These are phyloP conservation scores for Pipra filicauda DNA, from an alignment of 2,113 vertebrate species.

Conservation along the genomic window DNA sequence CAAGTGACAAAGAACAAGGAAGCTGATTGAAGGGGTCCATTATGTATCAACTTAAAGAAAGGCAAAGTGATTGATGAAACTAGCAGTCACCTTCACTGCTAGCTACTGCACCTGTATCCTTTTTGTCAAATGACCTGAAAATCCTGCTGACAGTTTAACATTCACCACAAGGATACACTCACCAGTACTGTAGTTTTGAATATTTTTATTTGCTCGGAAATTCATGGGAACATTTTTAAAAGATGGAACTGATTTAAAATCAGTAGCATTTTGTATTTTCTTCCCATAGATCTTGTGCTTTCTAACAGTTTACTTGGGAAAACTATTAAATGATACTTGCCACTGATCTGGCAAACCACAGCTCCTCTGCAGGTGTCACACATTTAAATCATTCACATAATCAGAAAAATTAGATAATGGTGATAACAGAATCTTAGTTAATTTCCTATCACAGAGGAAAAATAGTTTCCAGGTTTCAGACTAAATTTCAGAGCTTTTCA, in stretches of 20 bases:
- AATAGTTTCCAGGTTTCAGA: background rate
- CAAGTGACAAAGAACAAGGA: slow-evolving; percentile 90
- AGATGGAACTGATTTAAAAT: slow-evolving; percentile 26
- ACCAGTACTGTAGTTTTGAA: slow-evolving; percentile 63
- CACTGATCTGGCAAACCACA: background rate
- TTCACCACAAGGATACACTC: slow-evolving; percentile 79
- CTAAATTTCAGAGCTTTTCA: background rate
- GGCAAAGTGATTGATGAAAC: slow-evolving; percentile 98
- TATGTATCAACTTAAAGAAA: slow-evolving; percentile 99
- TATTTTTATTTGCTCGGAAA: slow-evolving; percentile 76
- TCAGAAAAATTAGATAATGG: background rate
- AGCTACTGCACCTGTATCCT: slow-evolving; percentile 94
- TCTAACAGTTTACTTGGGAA: background rate
- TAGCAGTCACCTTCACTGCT: slow-evolving; percentile 97
- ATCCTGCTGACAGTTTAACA: slow-evolving; percentile 98
- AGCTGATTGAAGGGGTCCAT: slow-evolving; percentile 99
- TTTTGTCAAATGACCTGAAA: slow-evolving; percentile 98
- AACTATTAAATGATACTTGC: background rate
- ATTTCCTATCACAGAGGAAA: background rate
- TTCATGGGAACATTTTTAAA: background rate
- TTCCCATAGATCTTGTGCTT: background rate
- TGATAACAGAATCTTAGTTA: background rate
- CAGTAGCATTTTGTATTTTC: background rate
- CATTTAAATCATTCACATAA: background rate
- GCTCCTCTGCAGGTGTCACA: background rate